Evolutionary conservation across 1,140 invertebrate species (phyloP), one percentile per base, ranked within the genome.

Genomic region (Drosophila pseudoananassae): DNA sequence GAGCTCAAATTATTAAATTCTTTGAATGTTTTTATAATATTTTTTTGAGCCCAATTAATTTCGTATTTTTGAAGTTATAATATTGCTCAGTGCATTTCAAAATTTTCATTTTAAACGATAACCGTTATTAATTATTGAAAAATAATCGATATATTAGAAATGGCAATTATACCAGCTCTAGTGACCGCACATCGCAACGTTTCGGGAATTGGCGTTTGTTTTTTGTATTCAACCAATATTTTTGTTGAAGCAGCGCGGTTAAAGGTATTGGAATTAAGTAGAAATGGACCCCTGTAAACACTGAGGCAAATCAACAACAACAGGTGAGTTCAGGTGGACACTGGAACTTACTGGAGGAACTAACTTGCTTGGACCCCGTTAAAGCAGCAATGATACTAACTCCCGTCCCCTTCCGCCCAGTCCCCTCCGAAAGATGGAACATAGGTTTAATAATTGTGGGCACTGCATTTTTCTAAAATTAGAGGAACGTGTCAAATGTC

Each of bases 391-490:
- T 57, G 63, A 64, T 52, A 29, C 59, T 66, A 66, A 65, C 57
- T 51, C 38, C 59, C 15, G 31, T 63, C 59, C 7, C 8, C 27
- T 40, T 20, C 17, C 17, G 29, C 27, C 57, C 23, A 23, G 14
- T 52, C 17, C 17, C 43, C 43, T 6, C 15, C 40, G 23, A 27
- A 36, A 4, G 33, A 10, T n/a, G 14, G 33, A 38, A 9, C 14
- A 31, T 17, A 45, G 14, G 49, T 38, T 43, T 23, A 20, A 25
- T 25, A 36, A 33, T 36, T 59, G 31, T 20, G 31, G 60, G 29
- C 43, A 47, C 31, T 65, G 58, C 58, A 66, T 58, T 50, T 38
- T 7, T 29, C 63, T 66, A 66, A 31, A 66, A 66, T 52, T 66
- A 66, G 63, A 66, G 61, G n/a, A 43, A 43, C 15, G 31, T 66